Evolutionary conservation across 2,888 invertebrate species (phyloP), one percentile per base, ranked within the genome.

Genomic region (Lycaena phlaeas): DNA sequence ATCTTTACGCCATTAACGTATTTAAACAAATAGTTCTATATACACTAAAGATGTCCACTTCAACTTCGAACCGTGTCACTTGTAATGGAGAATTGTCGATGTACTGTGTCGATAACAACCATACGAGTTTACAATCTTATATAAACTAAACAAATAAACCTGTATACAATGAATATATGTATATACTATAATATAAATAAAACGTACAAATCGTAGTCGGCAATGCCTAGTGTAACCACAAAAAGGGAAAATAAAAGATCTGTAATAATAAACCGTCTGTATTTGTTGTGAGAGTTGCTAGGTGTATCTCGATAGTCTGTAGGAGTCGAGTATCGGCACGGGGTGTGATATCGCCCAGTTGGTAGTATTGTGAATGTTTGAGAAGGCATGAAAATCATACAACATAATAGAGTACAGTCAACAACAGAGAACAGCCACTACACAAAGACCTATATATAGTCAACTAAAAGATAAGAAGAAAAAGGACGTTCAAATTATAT

Each of bases 341-440:
- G 74, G 74, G 75, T 77, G 81, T 75, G 74, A 70, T 68, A 59
- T 68, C 72, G 75, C 79, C 81, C 79, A 73, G 61, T 68, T 78
- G 78, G 66, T 64, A 78, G 82, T 84, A 82, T 77, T 79, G 81
- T 82, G 78, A 82, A 79, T 82, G 84, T 84, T 72, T 64, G 67
- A 82, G 75, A 81, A 82, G 81, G 84, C 84, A 81, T 76, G 74
- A 79, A 72, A 81, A 78, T 77, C 68, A 78, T 77, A 82, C 75
- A 84, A 82, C 79, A 79, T 75, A 81, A 82, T 76, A 77, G 72
- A 75, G 65, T 70, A 84, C 84, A 84, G 68, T 77, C 75, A 75
- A 84, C 84, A 85, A 85, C 85, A 85, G 77, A 79, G 73, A 85
- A 73, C 85, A 85, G 85, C 84, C 84, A 85, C 85, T 85, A 85